A percentile compares a stretch with the other conserved stretches of the same genome.
Conservation (phyloP, 30 jellyfish, hydroid and myxozoan genomes). For the Chrysaora quinquecirrha region DNA sequence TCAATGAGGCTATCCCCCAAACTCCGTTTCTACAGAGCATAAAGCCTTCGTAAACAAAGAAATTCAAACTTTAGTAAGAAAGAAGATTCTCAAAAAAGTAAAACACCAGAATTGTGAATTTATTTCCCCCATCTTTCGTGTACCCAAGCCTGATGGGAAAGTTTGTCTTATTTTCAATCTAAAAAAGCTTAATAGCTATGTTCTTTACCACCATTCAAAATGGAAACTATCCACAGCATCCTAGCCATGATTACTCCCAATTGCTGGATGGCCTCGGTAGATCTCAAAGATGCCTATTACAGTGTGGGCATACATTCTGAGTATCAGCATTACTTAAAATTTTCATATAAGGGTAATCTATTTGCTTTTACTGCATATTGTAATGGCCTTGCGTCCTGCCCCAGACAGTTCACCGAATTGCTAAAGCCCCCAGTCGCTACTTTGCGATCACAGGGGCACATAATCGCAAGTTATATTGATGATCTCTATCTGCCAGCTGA, state of each 20-base stretch:
- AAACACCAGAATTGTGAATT: slow-evolving; percentile 6
- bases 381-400: slow-evolving; percentile 50
- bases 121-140: slow-evolving; percentile 41
- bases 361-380: slow-evolving; percentile 31
- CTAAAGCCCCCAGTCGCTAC: no score
- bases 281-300: no score
- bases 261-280: no score
- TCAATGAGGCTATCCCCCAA: not conserved
- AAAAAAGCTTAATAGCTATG: slow-evolving; percentile 8
- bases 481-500: slow-evolving; percentile 9
- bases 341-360: slow-evolving; percentile 6
- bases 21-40: no score
- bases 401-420: no score
- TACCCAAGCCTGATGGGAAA: no score
- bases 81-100: not conserved
- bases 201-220: slow-evolving; percentile 54
- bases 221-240: slow-evolving; percentile 56
- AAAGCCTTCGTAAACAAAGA: no score
- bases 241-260: no score
- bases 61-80: slow-evolving; percentile 5
- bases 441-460: no score
- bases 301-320: no score
- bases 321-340: slow-evolving; percentile 26
- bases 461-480: no score
- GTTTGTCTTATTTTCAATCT: slow-evolving; percentile 35